Conservation (phyloP, 1,140 invertebrate genomes). For the Nylanderia fulva region DNA sequence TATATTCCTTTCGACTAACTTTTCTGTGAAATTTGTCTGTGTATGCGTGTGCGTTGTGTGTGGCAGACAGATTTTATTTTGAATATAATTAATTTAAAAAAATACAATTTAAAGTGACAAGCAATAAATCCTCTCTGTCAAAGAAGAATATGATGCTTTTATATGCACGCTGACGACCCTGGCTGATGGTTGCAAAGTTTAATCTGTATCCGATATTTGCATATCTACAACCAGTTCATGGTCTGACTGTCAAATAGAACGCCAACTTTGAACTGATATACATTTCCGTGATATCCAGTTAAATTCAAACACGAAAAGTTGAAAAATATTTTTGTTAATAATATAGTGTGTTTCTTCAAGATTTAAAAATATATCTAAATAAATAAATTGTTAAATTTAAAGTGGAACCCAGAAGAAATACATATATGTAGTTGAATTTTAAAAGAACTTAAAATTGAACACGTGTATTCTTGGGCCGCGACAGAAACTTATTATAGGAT, state of each 20-base stretch:
- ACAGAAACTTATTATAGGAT: background rate
- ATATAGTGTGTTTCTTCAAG: background rate
- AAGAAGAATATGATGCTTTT: background rate
- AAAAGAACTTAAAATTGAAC: background rate
- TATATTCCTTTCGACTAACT: background rate
- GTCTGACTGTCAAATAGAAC: conserved; percentile 4
- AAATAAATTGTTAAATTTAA: background rate
- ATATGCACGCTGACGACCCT: background rate
- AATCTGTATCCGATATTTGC: background rate
- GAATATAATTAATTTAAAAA: background rate
- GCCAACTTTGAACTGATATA: background rate
- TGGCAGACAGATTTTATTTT: background rate
- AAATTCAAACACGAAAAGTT: background rate
- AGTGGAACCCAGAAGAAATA: background rate
- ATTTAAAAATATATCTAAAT: background rate
- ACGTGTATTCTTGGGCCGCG: background rate
- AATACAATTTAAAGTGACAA: background rate
- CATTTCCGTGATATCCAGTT: background rate
- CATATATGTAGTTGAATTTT: background rate
- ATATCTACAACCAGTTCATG: background rate
- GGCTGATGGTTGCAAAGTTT: conserved; percentile 25
- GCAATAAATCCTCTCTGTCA: background rate
- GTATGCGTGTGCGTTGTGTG: too few species aligned
- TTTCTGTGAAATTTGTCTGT: background rate
- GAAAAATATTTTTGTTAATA: background rate